Percentiles rank a stretch among this genome's conserved stretches.
Evolutionary conservation across 2,888 invertebrate genomes (phyloP).

Genomic region (Phasia obesa): DNA sequence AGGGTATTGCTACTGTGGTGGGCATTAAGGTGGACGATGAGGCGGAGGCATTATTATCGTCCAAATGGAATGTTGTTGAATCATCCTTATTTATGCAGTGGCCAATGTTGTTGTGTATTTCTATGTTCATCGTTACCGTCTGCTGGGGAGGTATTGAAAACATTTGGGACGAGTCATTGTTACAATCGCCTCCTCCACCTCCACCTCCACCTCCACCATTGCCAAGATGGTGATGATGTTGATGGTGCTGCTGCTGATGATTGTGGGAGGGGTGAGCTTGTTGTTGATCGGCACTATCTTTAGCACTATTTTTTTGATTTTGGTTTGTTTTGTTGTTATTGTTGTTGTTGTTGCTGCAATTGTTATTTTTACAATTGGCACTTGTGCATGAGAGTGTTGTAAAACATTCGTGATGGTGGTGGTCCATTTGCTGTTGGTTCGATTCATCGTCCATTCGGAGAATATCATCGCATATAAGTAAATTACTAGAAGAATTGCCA

Average conservation of each 20-base stretch:
- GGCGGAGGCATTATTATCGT: constrained; percentile 73
- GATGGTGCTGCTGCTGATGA: background rate
- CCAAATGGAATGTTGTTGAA: constrained; percentile 77
- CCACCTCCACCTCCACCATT: background rate
- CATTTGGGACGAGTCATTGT: constrained; percentile 60
- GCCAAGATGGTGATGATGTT: background rate
- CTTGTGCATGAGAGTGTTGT: constrained; percentile 39
- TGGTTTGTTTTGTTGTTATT: constrained; percentile 16
- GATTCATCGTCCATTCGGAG: constrained; percentile 62
- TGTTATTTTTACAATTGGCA: constrained; percentile 45
- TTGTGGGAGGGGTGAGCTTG: constrained; percentile 23
- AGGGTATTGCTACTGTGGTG: constrained; percentile 48
- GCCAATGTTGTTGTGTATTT: constrained; percentile 76
- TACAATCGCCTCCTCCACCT: background rate
- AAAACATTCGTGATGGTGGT: constrained; percentile 42
- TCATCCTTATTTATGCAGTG: constrained; percentile 74
- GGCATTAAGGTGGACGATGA: constrained; percentile 25
- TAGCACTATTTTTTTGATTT: constrained; percentile 40
- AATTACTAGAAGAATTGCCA: constrained; percentile 42
- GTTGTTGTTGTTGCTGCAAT: constrained; percentile 4
- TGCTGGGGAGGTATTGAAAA: constrained; percentile 73
- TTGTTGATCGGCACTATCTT: constrained; percentile 9
- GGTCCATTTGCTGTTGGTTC: constrained; percentile 43
- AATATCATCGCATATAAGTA: constrained; percentile 52
- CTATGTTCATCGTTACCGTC: constrained; percentile 80